phyloP scores from a whole-genome alignment of 2,888 invertebrate species.

The Papilio elwesi region DNA sequence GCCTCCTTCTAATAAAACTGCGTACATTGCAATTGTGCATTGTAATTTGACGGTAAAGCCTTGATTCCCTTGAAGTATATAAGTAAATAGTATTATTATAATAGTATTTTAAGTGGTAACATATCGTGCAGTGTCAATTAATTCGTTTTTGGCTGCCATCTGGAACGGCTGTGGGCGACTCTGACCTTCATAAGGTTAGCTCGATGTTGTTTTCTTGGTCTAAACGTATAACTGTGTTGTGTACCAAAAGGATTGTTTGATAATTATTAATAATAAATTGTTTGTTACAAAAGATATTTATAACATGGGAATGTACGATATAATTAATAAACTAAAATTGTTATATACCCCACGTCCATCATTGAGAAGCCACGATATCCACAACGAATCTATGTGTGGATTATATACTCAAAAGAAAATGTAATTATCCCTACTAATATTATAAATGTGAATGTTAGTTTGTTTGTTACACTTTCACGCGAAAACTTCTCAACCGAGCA shows the following conservation, averaged over 20 bases:
- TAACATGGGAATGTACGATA: no score
- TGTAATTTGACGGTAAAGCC: not conserved
- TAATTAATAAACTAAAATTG: no score
- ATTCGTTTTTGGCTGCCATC: constrained; percentile 47
- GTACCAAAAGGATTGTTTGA: not conserved
- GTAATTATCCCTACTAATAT: no score
- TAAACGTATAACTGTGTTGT: not conserved
- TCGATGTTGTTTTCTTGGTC: constrained; percentile 9
- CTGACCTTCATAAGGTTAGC: constrained; percentile 55
- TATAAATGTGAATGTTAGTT: no score
- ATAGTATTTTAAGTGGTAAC: not conserved
- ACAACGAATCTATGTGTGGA: no score
- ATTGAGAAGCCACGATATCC: no score
- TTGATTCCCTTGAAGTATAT: not conserved
- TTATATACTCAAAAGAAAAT: no score
- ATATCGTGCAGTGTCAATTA: constrained; percentile 29
- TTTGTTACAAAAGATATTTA: not conserved
- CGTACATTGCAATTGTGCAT: not conserved
- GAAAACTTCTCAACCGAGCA: no score
- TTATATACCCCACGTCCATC: no score
- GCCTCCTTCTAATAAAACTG: constrained; percentile 41
- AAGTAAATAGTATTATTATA: no score
- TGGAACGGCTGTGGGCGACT: constrained; percentile 61
- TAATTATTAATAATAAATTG: not conserved
- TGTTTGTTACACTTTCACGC: no score